phyloP scores from a whole-genome alignment of 2,797 vertebrate species.

The Kryptopterus vitreolus region DNA sequence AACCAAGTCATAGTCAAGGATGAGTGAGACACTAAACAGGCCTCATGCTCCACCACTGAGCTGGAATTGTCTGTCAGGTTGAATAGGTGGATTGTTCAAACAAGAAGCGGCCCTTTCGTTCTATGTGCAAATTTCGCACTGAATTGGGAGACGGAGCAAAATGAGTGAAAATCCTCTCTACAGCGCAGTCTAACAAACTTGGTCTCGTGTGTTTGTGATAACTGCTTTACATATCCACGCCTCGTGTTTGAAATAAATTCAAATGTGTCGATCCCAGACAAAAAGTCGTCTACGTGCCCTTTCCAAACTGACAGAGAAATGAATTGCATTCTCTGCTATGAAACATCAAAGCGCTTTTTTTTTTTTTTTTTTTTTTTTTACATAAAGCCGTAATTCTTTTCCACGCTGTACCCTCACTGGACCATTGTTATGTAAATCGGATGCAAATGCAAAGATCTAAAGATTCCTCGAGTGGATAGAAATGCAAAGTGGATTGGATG shows the following conservation, averaged over 20 bases:
- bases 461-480: not conserved
- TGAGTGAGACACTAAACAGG: conserved; percentile 16
- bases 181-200: not conserved
- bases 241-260: not conserved
- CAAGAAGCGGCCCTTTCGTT: not conserved
- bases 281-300: not conserved
- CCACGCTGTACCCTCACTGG: not conserved
- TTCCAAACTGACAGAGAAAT: not conserved
- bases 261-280: not conserved
- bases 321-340: not conserved
- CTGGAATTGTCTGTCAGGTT: not conserved
- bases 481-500: not conserved
- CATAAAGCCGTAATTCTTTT: not conserved
- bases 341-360: not conserved
- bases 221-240: not conserved
- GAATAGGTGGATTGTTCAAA: not conserved
- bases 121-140: not conserved
- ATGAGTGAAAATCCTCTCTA: not conserved
- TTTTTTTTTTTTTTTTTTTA: not conserved
- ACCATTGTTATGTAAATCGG: not conserved
- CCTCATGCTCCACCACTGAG: conserved; percentile 11
- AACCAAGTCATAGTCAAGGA: conserved; percentile 20
- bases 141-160: not conserved
- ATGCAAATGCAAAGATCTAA: not conserved
- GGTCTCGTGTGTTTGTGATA: not conserved